phyloP scores from a whole-genome alignment of 1,140 invertebrate species.

The Solen grandis region DNA sequence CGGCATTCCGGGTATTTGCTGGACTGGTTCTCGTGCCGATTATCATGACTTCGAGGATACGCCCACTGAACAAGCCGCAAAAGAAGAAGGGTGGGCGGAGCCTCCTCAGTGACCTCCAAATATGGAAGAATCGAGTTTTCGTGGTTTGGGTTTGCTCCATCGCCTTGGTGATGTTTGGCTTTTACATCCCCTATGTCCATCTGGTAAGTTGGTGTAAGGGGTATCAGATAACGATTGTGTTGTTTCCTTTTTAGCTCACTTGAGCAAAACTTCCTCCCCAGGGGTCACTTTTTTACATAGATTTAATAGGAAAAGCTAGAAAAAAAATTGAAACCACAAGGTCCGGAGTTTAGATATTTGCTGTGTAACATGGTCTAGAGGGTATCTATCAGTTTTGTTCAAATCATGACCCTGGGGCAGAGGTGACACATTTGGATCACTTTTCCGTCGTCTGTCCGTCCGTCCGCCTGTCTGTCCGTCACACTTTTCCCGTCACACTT shows the following conservation, averaged over 20 bases:
- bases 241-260: not conserved
- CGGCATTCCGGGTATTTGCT: constrained; percentile 63
- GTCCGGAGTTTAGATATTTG: too few species aligned
- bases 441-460: too few species aligned
- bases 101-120: constrained; percentile 65
- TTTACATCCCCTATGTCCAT: constrained; percentile 74
- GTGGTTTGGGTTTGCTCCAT: constrained; percentile 68
- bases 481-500: too few species aligned
- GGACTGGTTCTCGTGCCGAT: constrained; percentile 51
- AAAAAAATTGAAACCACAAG: not conserved
- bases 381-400: too few species aligned
- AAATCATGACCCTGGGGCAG: too few species aligned
- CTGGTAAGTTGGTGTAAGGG: constrained; percentile 72
- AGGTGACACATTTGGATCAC: too few species aligned
- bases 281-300: too few species aligned
- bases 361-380: too few species aligned
- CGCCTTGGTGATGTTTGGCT: constrained; percentile 72
- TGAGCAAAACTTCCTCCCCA: not conserved
- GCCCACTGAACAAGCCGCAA: constrained; percentile 27
- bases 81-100: constrained; percentile 44
- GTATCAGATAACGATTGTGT: too few species aligned
- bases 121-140: constrained; percentile 75
- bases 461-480: too few species aligned
- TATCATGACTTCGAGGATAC: constrained; percentile 50
- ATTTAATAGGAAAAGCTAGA: not conserved